phyloP scores from a whole-genome alignment of 1,140 invertebrate species.

The Ceratoteleas bidentatus region DNA sequence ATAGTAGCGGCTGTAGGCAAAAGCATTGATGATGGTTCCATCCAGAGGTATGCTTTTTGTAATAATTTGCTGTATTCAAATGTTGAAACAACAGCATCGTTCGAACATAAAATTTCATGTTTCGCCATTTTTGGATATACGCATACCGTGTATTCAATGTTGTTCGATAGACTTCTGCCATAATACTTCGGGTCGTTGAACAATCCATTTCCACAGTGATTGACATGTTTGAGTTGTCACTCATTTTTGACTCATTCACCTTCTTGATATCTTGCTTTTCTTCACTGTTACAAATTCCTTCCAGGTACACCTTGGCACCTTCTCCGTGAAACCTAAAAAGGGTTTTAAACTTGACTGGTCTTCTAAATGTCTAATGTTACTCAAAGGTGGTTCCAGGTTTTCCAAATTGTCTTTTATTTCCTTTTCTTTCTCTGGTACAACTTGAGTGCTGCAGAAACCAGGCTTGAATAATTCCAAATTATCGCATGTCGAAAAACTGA shows the following conservation, averaged over 20 bases:
- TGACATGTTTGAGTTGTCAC: slow-evolving; percentile 2
- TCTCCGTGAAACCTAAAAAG: too few species aligned
- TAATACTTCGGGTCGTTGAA: slow-evolving; percentile 2
- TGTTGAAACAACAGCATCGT: neutral
- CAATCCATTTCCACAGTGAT: neutral
- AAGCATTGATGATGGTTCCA: neutral
- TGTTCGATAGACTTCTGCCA: neutral
- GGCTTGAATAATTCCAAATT: too few species aligned
- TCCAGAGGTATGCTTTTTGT: neutral
- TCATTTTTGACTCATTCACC: neutral
- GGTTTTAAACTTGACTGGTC: too few species aligned
- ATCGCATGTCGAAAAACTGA: too few species aligned
- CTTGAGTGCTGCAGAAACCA: too few species aligned
- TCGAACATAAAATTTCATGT: neutral
- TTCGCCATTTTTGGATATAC: neutral
- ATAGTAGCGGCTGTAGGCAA: neutral
- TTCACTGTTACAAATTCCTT: too few species aligned
- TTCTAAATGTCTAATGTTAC: too few species aligned
- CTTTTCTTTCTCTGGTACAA: too few species aligned
- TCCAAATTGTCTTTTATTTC: too few species aligned
- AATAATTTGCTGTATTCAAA: neutral
- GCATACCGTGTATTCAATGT: neutral
- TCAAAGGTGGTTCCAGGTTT: too few species aligned
- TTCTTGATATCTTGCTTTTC: neutral
- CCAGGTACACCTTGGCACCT: too few species aligned